phyloP scores from a whole-genome alignment of 2,888 invertebrate species.

The Sphaeridia pumilis region DNA sequence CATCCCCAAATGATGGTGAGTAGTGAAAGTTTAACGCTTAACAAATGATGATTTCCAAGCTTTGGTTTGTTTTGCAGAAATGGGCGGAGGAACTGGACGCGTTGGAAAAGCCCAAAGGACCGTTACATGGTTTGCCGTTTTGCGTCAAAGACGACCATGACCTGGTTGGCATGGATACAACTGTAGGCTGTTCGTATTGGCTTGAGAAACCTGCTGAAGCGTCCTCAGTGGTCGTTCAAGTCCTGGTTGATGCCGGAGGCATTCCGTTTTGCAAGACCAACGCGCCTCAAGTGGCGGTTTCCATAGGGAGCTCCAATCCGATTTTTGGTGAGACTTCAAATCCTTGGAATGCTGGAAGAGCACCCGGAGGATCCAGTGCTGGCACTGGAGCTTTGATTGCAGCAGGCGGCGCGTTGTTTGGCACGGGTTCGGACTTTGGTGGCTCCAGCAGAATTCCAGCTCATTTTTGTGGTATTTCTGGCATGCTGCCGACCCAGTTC shows the following conservation, averaged over 20 bases:
- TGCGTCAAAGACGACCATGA: conserved; percentile 38
- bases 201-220: conserved; percentile 36
- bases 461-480: conserved; percentile 42
- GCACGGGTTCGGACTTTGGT: conserved; percentile 37
- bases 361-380: conserved; percentile 27
- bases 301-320: conserved; percentile 26
- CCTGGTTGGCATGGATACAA: conserved; percentile 39
- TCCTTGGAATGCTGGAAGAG: conserved; percentile 22
- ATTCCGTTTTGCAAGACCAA: conserved; percentile 37
- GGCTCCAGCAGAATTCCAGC: conserved; percentile 44
- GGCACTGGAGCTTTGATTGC: conserved; percentile 26
- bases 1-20: conserved; percentile 30
- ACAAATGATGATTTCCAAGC: background rate
- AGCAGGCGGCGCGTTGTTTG: conserved; percentile 25
- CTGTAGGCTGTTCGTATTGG: conserved; percentile 37
- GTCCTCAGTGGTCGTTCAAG: conserved; percentile 28
- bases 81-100: conserved; percentile 29
- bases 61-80: conserved; percentile 2
- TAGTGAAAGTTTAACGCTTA: background rate
- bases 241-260: conserved; percentile 28
- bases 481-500: conserved; percentile 40
- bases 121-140: conserved; percentile 39
- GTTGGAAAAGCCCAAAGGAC: conserved; percentile 28
- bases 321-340: conserved; percentile 28
- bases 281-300: conserved; percentile 38